Percentiles rank a stretch among this genome's conserved stretches.
These are phyloP conservation scores for Tolypeutes matacus DNA, from an alignment of 2,797 vertebrate species.

Conservation along the genomic window DNA sequence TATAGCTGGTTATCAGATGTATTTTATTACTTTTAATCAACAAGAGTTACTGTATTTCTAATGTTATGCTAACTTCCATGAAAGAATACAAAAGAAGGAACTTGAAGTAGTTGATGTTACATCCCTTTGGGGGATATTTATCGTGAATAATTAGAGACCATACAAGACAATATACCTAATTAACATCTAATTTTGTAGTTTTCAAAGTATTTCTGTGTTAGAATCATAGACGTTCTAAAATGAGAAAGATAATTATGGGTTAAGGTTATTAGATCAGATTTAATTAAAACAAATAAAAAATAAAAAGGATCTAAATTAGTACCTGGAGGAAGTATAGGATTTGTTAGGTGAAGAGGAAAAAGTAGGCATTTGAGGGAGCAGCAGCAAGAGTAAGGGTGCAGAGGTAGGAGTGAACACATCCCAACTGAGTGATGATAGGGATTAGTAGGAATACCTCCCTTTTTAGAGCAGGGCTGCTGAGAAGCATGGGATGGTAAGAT, in stretches of 20 bases:
- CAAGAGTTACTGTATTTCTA: slow-evolving; percentile 18
- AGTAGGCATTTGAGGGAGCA: background rate
- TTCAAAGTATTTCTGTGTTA: slow-evolving; percentile 23
- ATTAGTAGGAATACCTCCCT: background rate
- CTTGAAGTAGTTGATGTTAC: slow-evolving; percentile 40
- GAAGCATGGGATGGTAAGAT: background rate
- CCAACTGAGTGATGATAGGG: background rate
- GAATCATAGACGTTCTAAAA: background rate
- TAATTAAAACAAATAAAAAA: background rate
- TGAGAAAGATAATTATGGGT: background rate
- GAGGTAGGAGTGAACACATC: background rate
- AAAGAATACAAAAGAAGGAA: slow-evolving; percentile 50
- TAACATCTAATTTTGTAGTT: slow-evolving; percentile 51
- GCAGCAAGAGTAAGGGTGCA: background rate
- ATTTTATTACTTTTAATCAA: background rate
- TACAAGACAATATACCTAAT: background rate
- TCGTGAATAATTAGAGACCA: background rate
- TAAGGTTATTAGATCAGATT: slow-evolving; percentile 21
- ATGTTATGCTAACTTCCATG: background rate
- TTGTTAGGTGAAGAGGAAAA: slow-evolving; percentile 24
- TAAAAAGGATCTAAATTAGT: slow-evolving; percentile 6
- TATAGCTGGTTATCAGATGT: slow-evolving; percentile 36
- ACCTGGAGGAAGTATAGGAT: background rate
- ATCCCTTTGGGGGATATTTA: background rate
- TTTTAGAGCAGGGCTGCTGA: background rate